Evolutionary conservation across 1,140 invertebrate species (phyloP).

Genomic region (Microplitis mediator): DNA sequence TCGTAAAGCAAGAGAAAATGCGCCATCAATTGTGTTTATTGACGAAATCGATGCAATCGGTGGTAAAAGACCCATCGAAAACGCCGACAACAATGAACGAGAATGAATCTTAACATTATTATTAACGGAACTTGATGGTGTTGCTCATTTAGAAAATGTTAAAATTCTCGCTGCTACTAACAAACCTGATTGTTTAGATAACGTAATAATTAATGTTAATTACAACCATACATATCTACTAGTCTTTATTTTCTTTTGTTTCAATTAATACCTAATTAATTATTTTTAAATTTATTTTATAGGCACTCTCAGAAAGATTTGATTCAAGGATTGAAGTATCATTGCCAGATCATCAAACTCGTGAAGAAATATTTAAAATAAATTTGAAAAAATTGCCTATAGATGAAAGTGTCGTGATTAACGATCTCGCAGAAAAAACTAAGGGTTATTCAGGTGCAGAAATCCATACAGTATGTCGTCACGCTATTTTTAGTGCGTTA

Average conservation of each 20-base stretch:
- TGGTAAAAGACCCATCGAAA: constrained; percentile 69
- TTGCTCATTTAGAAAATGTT: constrained; percentile 82
- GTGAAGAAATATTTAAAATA: constrained; percentile 75
- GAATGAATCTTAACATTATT: constrained; percentile 87
- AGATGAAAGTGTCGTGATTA: constrained; percentile 66
- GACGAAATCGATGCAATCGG: constrained; percentile 97
- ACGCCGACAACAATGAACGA: constrained; percentile 69
- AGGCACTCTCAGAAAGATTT: constrained; percentile 85
- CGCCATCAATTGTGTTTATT: constrained; percentile 96
- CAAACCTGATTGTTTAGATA: constrained; percentile 88
- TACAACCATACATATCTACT: background rate
- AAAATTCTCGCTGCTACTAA: constrained; percentile 97
- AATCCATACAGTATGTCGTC: constrained; percentile 83
- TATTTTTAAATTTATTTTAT: constrained; percentile 33
- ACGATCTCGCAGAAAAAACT: constrained; percentile 70
- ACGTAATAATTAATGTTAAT: constrained; percentile 57
- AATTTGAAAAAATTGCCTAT: constrained; percentile 71
- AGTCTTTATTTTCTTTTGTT: background rate
- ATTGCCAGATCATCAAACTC: constrained; percentile 76
- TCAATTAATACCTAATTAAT: constrained; percentile 2
- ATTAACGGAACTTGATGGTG: constrained; percentile 89
- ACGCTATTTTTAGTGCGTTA: constrained; percentile 81
- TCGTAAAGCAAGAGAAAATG: constrained; percentile 86
- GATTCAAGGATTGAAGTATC: constrained; percentile 88
- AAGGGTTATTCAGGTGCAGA: constrained; percentile 88